A percentile compares a stretch with the other conserved stretches of the same genome.
Evolutionary conservation across 2,888 invertebrate species (phyloP).

Genomic region (Apoderus coryli): DNA sequence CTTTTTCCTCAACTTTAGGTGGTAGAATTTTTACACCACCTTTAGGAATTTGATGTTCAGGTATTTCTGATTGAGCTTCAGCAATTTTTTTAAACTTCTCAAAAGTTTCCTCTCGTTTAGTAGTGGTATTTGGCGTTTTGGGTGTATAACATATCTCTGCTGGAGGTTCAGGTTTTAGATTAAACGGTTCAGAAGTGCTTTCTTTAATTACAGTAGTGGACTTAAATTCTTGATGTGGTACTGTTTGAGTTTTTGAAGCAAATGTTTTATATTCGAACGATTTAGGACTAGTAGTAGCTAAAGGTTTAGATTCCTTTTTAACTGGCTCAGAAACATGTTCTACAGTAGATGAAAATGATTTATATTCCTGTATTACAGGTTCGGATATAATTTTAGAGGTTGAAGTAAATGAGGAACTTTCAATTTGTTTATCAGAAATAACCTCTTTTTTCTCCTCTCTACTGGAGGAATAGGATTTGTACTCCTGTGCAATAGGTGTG

Average conservation of each 20-base stretch:
- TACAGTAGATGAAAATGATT: constrained; percentile 12
- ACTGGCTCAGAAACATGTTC: too few species aligned
- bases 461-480: constrained; percentile 16
- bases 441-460: constrained; percentile 14
- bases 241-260: constrained; percentile 19
- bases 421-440: constrained; percentile 3
- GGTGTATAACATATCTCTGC: constrained; percentile 43
- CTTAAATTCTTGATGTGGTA: constrained; percentile 22
- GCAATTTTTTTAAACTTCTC: constrained; percentile 44
- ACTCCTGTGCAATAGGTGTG: constrained; percentile 17
- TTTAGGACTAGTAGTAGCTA: constrained; percentile 16
- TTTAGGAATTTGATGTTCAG: constrained; percentile 21
- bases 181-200: too few species aligned
- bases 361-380: neutral
- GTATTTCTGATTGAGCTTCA: constrained; percentile 39
- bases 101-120: constrained; percentile 38
- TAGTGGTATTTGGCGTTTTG: constrained; percentile 26
- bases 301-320: constrained; percentile 12
- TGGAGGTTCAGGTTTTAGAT: constrained; percentile 51
- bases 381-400: constrained; percentile 1
- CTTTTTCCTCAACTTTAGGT: constrained; percentile 12
- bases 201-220: constrained; percentile 21
- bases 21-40: constrained; percentile 19
- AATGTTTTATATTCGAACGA: too few species aligned
- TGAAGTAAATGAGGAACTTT: constrained; percentile 15